These are phyloP conservation scores for Plutella xylostella DNA, from an alignment of 2,888 invertebrate species.

Conservation along the genomic window DNA sequence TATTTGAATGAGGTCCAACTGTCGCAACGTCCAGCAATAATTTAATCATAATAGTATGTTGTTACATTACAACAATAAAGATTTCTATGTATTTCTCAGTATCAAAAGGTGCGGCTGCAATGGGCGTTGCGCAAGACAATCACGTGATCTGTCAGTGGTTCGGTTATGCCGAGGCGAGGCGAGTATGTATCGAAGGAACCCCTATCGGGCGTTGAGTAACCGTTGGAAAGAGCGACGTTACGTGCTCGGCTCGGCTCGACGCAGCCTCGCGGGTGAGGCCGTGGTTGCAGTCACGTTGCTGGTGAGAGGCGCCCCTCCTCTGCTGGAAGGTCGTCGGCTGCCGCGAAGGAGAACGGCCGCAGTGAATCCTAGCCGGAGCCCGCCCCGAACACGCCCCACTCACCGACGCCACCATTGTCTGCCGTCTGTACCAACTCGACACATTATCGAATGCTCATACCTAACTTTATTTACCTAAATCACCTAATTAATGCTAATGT, in stretches of 20 bases:
- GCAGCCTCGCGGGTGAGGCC: conserved; percentile 55
- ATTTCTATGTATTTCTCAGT: conserved; percentile 55
- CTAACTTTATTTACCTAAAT: too few species aligned
- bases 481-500: not conserved
- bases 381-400: conserved; percentile 9
- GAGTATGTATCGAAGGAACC: conserved; percentile 59
- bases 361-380: conserved; percentile 57
- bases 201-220: conserved; percentile 63
- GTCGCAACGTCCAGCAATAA: conserved; percentile 32
- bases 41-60: conserved; percentile 39
- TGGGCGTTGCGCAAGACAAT: conserved; percentile 54
- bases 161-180: conserved; percentile 45
- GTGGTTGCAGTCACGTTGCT: conserved; percentile 65
- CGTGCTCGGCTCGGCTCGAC: conserved; percentile 40
- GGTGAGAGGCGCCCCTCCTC: conserved; percentile 48
- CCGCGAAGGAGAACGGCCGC: conserved; percentile 58
- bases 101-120: conserved; percentile 53
- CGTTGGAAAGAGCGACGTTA: conserved; percentile 65
- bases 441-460: too few species aligned
- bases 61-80: conserved; percentile 51
- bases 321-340: conserved; percentile 59
- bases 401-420: too few species aligned
- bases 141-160: conserved; percentile 57
- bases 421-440: too few species aligned
- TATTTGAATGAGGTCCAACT: too few species aligned